These are phyloP conservation scores for Carcharodon carcharias DNA, from an alignment of 2,797 vertebrate species.

Conservation along the genomic window DNA sequence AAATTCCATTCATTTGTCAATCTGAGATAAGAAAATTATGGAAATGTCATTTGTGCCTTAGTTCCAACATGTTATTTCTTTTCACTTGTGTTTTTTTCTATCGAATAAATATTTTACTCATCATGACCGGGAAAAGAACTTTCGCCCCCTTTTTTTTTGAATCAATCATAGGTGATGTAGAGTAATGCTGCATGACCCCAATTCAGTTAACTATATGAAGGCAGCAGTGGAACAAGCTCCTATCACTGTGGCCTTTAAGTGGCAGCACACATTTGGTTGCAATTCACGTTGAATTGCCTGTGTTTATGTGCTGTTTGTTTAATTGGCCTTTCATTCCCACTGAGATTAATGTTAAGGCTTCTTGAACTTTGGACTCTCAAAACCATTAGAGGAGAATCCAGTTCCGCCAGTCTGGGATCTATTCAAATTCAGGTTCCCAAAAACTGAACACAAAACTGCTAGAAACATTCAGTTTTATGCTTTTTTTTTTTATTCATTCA, in stretches of 20 bases:
- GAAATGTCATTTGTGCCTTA: neutral
- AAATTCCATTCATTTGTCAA: neutral
- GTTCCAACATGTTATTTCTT: neutral
- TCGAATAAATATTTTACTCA: neutral
- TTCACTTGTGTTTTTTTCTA: neutral
- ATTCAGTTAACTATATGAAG: neutral
- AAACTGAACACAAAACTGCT: no score
- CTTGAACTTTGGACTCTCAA: neutral
- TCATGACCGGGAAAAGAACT: neutral
- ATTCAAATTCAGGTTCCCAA: neutral
- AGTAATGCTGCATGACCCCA: neutral
- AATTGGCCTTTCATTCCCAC: neutral
- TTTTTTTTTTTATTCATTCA: no score
- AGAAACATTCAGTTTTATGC: neutral
- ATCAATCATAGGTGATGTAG: neutral
- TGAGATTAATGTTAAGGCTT: neutral
- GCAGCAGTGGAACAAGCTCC: no score
- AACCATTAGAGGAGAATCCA: neutral
- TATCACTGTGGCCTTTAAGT: neutral
- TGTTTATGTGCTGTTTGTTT: neutral
- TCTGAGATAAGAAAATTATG: neutral
- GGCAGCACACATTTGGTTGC: neutral
- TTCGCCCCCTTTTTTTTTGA: neutral
- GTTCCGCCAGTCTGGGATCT: neutral
- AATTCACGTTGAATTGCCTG: neutral